Conservation (phyloP, 1,140 invertebrate genomes). For the Ips typographus region DNA sequence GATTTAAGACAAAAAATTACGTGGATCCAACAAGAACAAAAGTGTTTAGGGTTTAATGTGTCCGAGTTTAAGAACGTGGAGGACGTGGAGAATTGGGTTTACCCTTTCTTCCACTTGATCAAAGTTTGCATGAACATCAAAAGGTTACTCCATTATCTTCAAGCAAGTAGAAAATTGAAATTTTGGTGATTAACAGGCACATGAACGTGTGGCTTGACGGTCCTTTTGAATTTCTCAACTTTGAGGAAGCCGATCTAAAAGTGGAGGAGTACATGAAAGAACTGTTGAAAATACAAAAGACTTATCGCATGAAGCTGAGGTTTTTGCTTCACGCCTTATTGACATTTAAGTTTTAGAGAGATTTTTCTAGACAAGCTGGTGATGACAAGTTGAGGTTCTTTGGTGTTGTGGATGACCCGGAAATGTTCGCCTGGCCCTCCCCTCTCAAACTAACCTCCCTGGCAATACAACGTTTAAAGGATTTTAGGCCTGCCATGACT, state of each 20-base stretch:
- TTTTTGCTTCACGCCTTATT: constrained; percentile 56
- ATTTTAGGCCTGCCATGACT: constrained; percentile 78
- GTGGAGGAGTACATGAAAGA: constrained; percentile 71
- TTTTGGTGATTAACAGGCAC: constrained; percentile 71
- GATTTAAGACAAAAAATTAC: constrained; percentile 31
- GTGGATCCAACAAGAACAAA: not conserved
- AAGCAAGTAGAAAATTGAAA: constrained; percentile 59
- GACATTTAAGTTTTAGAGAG: constrained; percentile 46
- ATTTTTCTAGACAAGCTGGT: too few relatives aligned
- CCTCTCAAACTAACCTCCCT: constrained; percentile 65
- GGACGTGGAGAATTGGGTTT: constrained; percentile 82
- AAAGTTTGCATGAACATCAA: constrained; percentile 68
- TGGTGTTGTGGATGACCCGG: constrained; percentile 73
- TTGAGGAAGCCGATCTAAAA: constrained; percentile 67
- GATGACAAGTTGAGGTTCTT: constrained; percentile 49
- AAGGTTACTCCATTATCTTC: constrained; percentile 68
- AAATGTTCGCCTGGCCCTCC: constrained; percentile 72
- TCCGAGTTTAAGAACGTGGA: constrained; percentile 81
- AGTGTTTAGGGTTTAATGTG: constrained; percentile 58
- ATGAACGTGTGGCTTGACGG: constrained; percentile 85
- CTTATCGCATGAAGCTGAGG: constrained; percentile 77
- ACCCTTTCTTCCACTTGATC: constrained; percentile 74
- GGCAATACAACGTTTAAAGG: constrained; percentile 67
- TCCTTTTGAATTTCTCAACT: constrained; percentile 77
- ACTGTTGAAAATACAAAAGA: constrained; percentile 76